Evolutionary conservation across 2,113 vertebrate genomes (phyloP), one percentile per base, ranked within the genome.

Genomic region (Protomyctophum bolini): DNA sequence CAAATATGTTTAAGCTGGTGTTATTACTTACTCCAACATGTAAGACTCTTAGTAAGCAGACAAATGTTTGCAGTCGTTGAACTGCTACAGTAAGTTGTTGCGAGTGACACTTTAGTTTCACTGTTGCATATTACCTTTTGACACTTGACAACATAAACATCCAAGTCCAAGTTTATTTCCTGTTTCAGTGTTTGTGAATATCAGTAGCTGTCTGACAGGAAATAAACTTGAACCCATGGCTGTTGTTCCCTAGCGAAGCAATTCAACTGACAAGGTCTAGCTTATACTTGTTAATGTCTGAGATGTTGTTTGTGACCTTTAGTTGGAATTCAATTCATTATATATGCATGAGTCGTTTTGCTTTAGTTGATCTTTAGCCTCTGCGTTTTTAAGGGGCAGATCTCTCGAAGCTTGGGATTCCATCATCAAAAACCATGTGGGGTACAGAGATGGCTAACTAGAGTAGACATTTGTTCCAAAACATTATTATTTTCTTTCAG

Each of bases 381-480:
- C 60, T 33, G 73, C 62, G 63, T 61, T 71, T 62, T 49, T 10
- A n/a, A 75, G 72, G 75, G 45, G 68, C 72, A 73, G 59, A 45
- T 68, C 59, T 70, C 56, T 68, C 65, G 59, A 67, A 63, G 57
- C 66, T 48, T 28, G 65, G 51, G 59, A 66, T 66, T 75, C 54
- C 58, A 79, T 79, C 56, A 64, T 78, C 50, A 72, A 59, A 82
- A 75, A 61, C 79, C 70, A 66, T 50, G 69, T 76, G 51, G 21
- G 47, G 21, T 14, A 29, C 58, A 41, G 63, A 62, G 72, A 69
- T 1, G n/a, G 69, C 80, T 87, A 85, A 89, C 75, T 48, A 63
- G 72, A 68, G 66, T 62, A 61, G 83, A 83, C 73, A 8, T 86
- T 66, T 83, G 73, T 70, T 77, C 63, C 74, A 72, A 86, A 84